These are phyloP conservation scores for Siphamia tubifer DNA, from an alignment of 2,113 vertebrate species.

Conservation along the genomic window DNA sequence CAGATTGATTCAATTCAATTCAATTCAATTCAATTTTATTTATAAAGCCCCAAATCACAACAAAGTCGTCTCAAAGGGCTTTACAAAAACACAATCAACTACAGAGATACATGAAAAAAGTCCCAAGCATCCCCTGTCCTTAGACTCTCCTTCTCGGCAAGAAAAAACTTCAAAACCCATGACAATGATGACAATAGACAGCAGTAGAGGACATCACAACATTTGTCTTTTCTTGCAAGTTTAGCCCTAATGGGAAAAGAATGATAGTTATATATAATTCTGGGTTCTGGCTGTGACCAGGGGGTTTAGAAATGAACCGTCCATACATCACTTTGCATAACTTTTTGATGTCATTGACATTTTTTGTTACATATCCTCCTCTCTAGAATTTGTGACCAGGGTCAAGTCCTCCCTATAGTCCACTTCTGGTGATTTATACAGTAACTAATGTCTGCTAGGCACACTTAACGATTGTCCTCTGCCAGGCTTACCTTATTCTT, in stretches of 20 bases:
- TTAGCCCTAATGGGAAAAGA: conserved; percentile 24
- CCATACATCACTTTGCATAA: conserved; percentile 17
- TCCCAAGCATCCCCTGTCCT: too few relatives aligned
- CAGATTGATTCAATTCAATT: too few relatives aligned
- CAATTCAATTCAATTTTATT: too few relatives aligned
- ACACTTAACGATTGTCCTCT: conserved; percentile 57
- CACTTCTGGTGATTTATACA: conserved; percentile 60
- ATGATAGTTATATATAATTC: background rate
- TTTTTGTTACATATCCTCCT: conserved; percentile 36
- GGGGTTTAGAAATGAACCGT: conserved; percentile 23
- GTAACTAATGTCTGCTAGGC: conserved; percentile 57
- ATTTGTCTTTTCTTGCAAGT: conserved; percentile 14
- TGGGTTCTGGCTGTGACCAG: conserved; percentile 1
- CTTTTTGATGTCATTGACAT: conserved; percentile 36
- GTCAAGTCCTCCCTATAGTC: conserved; percentile 56
- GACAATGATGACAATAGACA: too few relatives aligned
- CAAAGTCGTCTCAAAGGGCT: too few relatives aligned
- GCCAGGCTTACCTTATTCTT: conserved; percentile 46
- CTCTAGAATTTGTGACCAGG: conserved; percentile 39
- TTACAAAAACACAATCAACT: too few relatives aligned
- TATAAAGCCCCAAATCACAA: too few relatives aligned
- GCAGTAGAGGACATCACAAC: too few relatives aligned
- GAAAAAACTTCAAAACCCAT: too few relatives aligned
- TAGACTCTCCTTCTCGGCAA: too few relatives aligned
- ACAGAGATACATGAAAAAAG: too few relatives aligned